Evolutionary conservation across 1,140 invertebrate species (phyloP).

Genomic region (Leptopilina clavipes): DNA sequence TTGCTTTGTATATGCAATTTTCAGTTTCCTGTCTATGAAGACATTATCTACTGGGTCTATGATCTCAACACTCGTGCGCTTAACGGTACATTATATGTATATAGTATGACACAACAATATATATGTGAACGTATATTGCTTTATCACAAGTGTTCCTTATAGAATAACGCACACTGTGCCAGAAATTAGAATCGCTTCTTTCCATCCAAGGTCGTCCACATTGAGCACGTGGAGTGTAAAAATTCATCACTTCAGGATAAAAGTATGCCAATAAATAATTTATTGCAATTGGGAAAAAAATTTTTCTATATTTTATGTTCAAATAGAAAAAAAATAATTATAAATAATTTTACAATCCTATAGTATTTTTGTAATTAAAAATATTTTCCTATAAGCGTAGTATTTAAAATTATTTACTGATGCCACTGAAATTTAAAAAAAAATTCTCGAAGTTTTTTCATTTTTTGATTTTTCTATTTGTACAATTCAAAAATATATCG

Average conservation of each 20-base stretch:
- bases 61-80: neutral
- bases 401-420: too few species aligned
- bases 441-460: too few species aligned
- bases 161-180: constrained; percentile 15
- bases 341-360: too few species aligned
- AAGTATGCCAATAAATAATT: neutral
- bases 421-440: too few species aligned
- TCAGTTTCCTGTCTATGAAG: neutral
- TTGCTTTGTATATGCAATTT: neutral
- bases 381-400: too few species aligned
- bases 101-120: neutral
- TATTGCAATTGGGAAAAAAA: neutral
- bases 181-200: constrained; percentile 29
- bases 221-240: constrained; percentile 12
- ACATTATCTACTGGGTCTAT: constrained; percentile 2
- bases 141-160: neutral
- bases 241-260: neutral
- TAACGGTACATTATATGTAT: constrained; percentile 12
- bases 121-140: neutral
- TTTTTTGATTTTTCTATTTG: too few species aligned
- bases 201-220: neutral
- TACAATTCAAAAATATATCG: too few species aligned
- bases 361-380: too few species aligned
- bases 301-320: too few species aligned
- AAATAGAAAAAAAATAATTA: too few species aligned